These are phyloP conservation scores for Lagopus muta DNA, from an alignment of 2,113 vertebrate species.

Conservation along the genomic window DNA sequence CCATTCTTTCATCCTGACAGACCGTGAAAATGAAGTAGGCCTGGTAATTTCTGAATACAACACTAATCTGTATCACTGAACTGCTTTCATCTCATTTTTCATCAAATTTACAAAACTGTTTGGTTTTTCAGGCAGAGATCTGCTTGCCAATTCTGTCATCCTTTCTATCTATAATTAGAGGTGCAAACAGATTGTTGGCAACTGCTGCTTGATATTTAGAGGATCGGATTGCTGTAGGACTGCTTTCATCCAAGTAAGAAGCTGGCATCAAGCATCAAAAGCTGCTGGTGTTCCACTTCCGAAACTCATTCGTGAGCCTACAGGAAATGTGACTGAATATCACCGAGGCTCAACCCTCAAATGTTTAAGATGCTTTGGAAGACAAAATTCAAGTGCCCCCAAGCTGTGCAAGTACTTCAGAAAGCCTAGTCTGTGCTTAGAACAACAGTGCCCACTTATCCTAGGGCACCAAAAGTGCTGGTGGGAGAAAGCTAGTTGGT, in stretches of 20 bases:
- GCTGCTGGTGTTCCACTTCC: neutral
- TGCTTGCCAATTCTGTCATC: neutral
- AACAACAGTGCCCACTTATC: neutral
- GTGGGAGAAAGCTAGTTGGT: neutral
- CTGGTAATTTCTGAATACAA: neutral
- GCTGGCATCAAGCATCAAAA: neutral
- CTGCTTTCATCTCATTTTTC: slow-evolving; percentile 27
- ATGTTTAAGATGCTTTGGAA: neutral
- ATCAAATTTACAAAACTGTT: neutral
- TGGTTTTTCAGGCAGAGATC: neutral
- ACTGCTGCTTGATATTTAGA: slow-evolving; percentile 47
- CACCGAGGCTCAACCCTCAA: neutral
- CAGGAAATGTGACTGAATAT: neutral
- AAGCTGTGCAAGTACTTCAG: neutral
- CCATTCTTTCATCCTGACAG: neutral
- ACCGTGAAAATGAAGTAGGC: neutral
- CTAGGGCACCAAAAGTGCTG: neutral
- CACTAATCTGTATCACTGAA: neutral
- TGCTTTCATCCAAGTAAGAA: neutral
- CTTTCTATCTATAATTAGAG: slow-evolving; percentile 43
- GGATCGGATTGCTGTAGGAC: neutral
- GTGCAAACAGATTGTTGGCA: slow-evolving; percentile 45
- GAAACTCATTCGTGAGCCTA: neutral
- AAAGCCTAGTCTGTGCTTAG: neutral
- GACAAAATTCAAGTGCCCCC: neutral